Evolutionary conservation across 1,140 invertebrate species (phyloP), one percentile per base, ranked within the genome.

Genomic region (Magallana ariakensis): DNA sequence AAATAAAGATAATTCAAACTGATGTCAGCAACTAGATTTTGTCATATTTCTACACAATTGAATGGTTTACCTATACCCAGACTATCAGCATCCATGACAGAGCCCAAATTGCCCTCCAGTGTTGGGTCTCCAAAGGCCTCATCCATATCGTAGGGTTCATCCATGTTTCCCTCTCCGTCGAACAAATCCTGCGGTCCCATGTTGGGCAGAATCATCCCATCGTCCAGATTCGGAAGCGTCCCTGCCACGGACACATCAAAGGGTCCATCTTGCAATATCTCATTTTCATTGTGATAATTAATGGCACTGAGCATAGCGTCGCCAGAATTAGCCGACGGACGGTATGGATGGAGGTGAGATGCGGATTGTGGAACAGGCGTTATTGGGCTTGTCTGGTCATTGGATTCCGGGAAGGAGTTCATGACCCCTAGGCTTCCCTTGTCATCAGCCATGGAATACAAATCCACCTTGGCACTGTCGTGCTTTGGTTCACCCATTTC

Each of bases 91-190:
- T 87, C 86, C 15, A 87, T 87, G 15, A 87, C 86, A 33, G 85
- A 82, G 8, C 85, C 80, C 11, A 87, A 62, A 83, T 84, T 87
- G 54, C 82, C 58, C 22, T 84, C 86, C 85, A 86, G 56, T 55
- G 58, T 82, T 46, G 87, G 60, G 33, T 90, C 89, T 85, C 83
- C 60, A 62, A 86, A 88, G 56, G 83, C 11, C 60, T 97, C 86
- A 26, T 93, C 92, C 87, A 92, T 92, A 33, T 90, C 90, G 54
- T 94, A 93, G 5, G 93, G 89, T 54, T 94, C 96, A 92, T 96
- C 96, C 80, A 96, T 96, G 87, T 92, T 91, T 87, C 95, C 95
- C 87, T 96, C 96, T 89, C 96, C 96, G 94, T 97, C 97, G 93
- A 97, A 96, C 91, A 97, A 94, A 92, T 97, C 96, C 26, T 87